phyloP scores from a whole-genome alignment of 2,888 invertebrate species.

The Calameuta filiformis region DNA sequence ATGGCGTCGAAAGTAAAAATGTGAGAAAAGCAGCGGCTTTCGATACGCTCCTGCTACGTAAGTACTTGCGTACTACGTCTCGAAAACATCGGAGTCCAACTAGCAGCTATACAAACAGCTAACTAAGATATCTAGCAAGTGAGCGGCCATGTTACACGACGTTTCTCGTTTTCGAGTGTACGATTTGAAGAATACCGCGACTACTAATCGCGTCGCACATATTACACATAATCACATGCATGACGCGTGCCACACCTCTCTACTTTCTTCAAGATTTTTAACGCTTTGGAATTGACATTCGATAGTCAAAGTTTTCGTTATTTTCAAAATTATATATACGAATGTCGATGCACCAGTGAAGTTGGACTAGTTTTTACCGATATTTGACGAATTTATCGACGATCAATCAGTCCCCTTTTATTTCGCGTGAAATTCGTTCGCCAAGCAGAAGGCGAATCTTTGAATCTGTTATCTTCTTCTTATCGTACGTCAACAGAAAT shows the following conservation, averaged over 20 bases:
- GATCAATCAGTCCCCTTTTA: background rate
- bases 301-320: background rate
- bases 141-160: conserved; percentile 1
- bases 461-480: background rate
- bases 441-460: background rate
- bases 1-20: conserved; percentile 22
- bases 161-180: background rate
- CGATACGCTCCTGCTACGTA: background rate
- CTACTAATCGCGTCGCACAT: background rate
- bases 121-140: background rate
- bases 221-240: background rate
- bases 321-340: background rate
- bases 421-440: background rate
- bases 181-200: background rate
- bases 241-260: conserved; percentile 1
- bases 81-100: background rate
- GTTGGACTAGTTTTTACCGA: background rate
- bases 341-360: background rate
- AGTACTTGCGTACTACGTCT: background rate
- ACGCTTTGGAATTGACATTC: background rate
- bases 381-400: background rate
- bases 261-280: background rate
- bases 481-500: background rate
- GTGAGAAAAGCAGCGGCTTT: background rate
- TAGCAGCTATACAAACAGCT: background rate